Conservation (phyloP, 2,797 vertebrate genomes). For the Mallotus villosus region DNA sequence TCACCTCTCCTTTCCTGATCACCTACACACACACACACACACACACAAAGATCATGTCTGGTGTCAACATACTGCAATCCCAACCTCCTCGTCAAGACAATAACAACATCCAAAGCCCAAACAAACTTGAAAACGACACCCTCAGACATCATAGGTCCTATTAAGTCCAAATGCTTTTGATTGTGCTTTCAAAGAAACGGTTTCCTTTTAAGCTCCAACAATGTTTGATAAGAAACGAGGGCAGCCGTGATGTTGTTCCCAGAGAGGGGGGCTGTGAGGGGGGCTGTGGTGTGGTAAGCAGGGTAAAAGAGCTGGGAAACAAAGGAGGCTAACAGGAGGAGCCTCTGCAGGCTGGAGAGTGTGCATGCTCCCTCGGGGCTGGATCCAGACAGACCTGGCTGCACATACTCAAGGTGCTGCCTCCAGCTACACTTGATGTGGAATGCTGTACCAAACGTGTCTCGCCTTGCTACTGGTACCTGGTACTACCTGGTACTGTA, state of each 20-base stretch:
- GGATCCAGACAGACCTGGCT: constrained; percentile 40
- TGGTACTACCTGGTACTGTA: neutral
- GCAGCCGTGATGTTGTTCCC: constrained; percentile 38
- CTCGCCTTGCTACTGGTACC: too few relatives aligned
- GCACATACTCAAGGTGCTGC: constrained; percentile 44
- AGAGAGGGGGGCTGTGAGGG: constrained; percentile 44
- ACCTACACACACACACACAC: constrained; percentile 73
- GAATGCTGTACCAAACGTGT: too few relatives aligned
- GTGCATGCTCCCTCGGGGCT: constrained; percentile 53
- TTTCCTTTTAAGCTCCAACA: constrained; percentile 29
- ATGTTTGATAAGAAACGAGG: constrained; percentile 55
- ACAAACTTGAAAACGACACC: neutral
- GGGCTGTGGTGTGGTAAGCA: constrained; percentile 65
- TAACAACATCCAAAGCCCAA: neutral
- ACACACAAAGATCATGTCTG: constrained; percentile 15
- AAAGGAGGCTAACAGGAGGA: constrained; percentile 47
- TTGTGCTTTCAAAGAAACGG: neutral
- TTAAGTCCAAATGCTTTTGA: constrained; percentile 30
- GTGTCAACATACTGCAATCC: constrained; percentile 16
- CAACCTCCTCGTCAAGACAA: neutral
- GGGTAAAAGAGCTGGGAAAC: constrained; percentile 63
- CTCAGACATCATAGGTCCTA: neutral
- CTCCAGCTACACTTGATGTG: neutral
- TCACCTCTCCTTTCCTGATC: constrained; percentile 98
- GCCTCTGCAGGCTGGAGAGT: constrained; percentile 43